phyloP scores from a whole-genome alignment of 2,113 vertebrate genomes.

The Hemiscyllium ocellatum region DNA sequence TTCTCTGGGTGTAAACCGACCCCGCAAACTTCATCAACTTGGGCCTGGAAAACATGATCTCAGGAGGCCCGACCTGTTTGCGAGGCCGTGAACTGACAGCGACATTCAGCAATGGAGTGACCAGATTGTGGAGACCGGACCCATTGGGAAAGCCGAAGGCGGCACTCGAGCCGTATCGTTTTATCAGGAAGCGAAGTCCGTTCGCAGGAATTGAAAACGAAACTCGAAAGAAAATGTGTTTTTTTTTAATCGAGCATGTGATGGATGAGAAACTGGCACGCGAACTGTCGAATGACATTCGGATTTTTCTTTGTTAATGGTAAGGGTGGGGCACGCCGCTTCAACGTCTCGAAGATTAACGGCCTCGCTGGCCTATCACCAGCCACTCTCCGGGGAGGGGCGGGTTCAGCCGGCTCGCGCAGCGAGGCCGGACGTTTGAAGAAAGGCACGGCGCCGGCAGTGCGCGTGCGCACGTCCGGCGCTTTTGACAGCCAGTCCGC shows the following conservation, averaged over 20 bases:
- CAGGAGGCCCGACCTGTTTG: background rate
- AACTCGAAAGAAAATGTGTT: background rate
- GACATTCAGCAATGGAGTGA: background rate
- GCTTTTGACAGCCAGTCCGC: background rate
- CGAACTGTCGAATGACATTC: background rate
- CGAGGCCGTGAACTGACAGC: background rate
- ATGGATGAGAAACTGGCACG: background rate
- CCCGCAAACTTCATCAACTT: conserved; percentile 6
- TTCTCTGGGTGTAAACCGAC: background rate
- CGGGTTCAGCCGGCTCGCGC: background rate
- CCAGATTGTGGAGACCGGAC: background rate
- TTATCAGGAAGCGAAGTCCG: background rate
- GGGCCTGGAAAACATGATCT: conserved; percentile 1
- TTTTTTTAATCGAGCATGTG: background rate
- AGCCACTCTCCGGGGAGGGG: background rate
- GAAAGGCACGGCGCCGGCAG: background rate
- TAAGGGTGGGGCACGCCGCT: background rate
- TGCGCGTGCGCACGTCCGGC: background rate
- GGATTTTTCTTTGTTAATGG: background rate
- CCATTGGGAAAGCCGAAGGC: conserved; percentile 9
- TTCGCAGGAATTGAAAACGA: background rate
- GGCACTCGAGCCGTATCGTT: background rate
- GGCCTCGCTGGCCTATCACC: background rate
- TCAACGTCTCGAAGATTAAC: background rate
- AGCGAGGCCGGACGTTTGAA: too few relatives aligned